phyloP scores from a whole-genome alignment of 2,113 vertebrate genomes.

The Manacus vitellinus region DNA sequence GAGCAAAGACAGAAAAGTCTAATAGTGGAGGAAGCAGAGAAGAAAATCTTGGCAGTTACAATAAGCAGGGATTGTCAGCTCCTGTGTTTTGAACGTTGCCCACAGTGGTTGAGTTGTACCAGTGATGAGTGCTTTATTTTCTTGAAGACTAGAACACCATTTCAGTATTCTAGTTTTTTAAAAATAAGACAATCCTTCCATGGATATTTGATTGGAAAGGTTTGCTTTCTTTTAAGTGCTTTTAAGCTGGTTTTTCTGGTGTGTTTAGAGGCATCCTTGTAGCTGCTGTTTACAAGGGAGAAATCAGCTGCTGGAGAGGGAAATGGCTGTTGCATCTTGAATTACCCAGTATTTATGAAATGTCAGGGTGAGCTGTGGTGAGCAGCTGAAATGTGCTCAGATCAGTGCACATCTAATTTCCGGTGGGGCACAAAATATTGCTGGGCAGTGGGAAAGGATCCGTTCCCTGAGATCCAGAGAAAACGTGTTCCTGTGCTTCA shows the following conservation, averaged over 20 bases:
- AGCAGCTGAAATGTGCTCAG: slow-evolving; percentile 6
- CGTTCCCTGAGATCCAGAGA: not conserved
- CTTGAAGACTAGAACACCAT: not conserved
- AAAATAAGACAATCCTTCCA: not conserved
- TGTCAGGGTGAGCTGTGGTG: not conserved
- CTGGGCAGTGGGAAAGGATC: not conserved
- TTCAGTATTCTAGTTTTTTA: not conserved
- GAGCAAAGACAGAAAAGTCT: not conserved
- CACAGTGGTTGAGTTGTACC: not conserved
- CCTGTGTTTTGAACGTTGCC: not conserved
- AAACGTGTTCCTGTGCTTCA: not conserved
- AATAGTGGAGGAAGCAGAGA: not conserved
- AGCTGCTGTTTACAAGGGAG: not conserved
- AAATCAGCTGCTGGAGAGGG: not conserved
- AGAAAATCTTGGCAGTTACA: not conserved
- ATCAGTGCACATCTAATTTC: not conserved
- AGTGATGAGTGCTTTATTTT: not conserved
- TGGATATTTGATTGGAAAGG: not conserved
- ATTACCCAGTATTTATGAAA: slow-evolving; percentile 11
- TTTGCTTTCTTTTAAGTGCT: not conserved
- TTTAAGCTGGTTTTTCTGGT: not conserved
- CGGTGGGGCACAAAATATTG: not conserved
- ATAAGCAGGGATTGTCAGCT: not conserved
- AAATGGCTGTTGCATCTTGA: slow-evolving; percentile 16
- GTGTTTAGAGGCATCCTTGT: not conserved